Evolutionary conservation across 1,140 invertebrate species (phyloP).

Genomic region (Brachionus sp.): DNA sequence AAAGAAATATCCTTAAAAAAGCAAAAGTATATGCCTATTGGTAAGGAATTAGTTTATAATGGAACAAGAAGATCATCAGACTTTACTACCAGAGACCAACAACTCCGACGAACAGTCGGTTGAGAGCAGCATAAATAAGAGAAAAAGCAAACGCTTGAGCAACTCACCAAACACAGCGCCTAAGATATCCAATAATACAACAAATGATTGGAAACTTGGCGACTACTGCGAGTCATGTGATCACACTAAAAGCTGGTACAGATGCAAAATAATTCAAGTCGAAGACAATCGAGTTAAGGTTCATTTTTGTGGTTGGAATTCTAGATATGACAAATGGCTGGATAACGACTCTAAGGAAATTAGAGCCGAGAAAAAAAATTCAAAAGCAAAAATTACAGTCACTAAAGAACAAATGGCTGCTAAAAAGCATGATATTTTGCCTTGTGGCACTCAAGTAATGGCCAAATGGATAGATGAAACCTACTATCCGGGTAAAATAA

Average conservation of each 20-base stretch:
- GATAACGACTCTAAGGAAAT: conserved; percentile 59
- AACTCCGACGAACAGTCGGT: not conserved
- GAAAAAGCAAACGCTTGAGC: not conserved
- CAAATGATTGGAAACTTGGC: not conserved
- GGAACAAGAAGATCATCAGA: not conserved
- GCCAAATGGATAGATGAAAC: conserved; percentile 28
- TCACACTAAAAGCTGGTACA: not conserved
- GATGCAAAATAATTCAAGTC: conserved; percentile 66
- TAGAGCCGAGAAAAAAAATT: conserved; percentile 25
- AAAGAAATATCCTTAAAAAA: not conserved
- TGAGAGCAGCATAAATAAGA: too few relatives aligned
- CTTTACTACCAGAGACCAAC: not conserved
- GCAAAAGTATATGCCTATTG: not conserved
- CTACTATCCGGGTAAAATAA: not conserved
- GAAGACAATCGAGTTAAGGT: conserved; percentile 78
- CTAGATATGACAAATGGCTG: conserved; percentile 79
- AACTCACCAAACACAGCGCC: not conserved
- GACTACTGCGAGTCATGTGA: not conserved
- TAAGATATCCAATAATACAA: not conserved
- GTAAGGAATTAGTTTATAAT: not conserved
- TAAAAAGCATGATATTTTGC: not conserved
- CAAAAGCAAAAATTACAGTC: not conserved
- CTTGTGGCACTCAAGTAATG: not conserved
- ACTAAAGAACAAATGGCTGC: not conserved
- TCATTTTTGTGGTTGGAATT: conserved; percentile 84